Base-by-base conservation (phyloP, 2,888 invertebrate species). In the Unio pictorum region DNA sequence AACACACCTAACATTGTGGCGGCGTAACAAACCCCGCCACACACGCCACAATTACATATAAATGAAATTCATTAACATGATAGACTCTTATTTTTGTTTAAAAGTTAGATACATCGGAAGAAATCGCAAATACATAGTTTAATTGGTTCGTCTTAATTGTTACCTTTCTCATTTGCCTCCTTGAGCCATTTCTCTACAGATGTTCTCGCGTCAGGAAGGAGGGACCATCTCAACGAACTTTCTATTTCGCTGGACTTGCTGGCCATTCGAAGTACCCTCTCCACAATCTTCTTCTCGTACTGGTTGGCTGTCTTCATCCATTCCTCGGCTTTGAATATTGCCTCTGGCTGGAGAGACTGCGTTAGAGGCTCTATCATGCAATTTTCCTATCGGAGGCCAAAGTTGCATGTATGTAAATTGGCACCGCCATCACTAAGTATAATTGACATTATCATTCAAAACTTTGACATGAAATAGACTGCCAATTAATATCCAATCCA, bases 101-200 rank as follows among this genome's bases (percentile, higher is more conserved):
- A 5, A 30, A 30, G 6, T 6, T 30, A 6, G 30, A 30, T 30
- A 45, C 11, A 11, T 45, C 11, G 45, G 45, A 8, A 8, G 45
- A 45, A 45, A 45, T 11, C 11, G 3, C 45, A 11, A 45, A 45
- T 15, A 3, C 45, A 45, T 2, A 11, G 4, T 34, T 45, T 15
- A 3, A 15, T 45, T 45, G 15, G 15, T 45, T 45, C 2, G 15
- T 45, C 45, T 15, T 45, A 15, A 45, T 15, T 63, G 69, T 62
- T 74, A 86, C 86, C 87, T 34, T 76, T 72, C 57, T 85, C 84
- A 17, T 77, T 81, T 1, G 86, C 86, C 18, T 73, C 73, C 56
- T 81, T 73, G 67, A 87, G 71, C 87, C 87, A 87, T 61, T 79
- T 80, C 67, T 86, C 82, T 8, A 85, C 84, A 1, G 78, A 75